Percentiles rank a stretch among this genome's conserved stretches.
Conservation (phyloP, 2,797 vertebrate genomes). For the Urosaurus nigricauda region DNA sequence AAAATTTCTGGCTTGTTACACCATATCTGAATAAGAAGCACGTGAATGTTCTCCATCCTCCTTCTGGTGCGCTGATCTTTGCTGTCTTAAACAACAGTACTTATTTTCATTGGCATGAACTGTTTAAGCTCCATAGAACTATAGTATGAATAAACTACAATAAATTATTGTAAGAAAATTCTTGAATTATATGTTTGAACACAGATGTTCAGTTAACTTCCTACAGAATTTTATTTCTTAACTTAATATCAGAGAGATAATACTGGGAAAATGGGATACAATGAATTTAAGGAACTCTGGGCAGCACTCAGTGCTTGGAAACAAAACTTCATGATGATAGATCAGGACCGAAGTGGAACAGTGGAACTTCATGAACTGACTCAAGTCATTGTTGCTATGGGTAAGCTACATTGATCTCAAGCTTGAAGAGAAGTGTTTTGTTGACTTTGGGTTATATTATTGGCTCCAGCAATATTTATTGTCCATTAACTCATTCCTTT, state of each 20-base stretch:
- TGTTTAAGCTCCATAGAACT: background rate
- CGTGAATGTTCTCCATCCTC: background rate
- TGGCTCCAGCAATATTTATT: background rate
- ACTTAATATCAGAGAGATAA: conserved; percentile 83
- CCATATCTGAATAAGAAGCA: background rate
- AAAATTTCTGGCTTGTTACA: background rate
- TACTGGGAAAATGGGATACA: conserved; percentile 94
- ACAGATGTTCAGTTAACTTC: conserved; percentile 4
- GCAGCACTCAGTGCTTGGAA: conserved; percentile 90
- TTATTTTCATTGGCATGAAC: background rate
- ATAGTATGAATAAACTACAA: too few species aligned
- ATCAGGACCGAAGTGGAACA: conserved; percentile 87
- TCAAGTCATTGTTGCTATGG: conserved; percentile 87
- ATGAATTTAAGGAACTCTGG: conserved; percentile 92
- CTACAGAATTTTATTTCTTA: conserved; percentile 68
- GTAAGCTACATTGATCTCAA: conserved; percentile 76
- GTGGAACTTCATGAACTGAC: conserved; percentile 88
- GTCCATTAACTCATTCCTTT: background rate
- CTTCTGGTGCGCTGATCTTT: background rate
- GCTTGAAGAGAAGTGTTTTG: background rate
- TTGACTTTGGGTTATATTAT: background rate
- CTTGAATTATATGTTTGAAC: background rate
- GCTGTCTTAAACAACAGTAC: background rate
- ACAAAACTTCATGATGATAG: conserved; percentile 91
- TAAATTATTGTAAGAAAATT: background rate